These are phyloP conservation scores for Frankliniella fusca DNA, from an alignment of 2,888 invertebrate species.

Conservation along the genomic window DNA sequence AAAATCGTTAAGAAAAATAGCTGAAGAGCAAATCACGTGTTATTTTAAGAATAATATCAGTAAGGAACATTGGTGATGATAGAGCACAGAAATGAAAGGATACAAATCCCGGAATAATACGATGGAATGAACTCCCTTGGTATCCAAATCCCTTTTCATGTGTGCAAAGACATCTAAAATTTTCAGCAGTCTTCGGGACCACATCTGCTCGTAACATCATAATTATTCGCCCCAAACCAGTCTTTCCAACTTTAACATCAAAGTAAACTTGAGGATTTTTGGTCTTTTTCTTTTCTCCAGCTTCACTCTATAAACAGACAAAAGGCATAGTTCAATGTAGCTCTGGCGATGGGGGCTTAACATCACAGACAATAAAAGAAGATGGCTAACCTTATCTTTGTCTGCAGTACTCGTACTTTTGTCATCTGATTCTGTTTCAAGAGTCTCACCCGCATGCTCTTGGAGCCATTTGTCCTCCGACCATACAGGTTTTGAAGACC, in stretches of 20 bases:
- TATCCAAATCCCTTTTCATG: constrained; percentile 96
- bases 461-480: constrained; percentile 98
- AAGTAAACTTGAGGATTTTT: constrained; percentile 92
- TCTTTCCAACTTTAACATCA: constrained; percentile 87
- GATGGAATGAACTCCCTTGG: constrained; percentile 83
- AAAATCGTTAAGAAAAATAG: constrained; percentile 42
- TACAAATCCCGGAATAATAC: constrained; percentile 98
- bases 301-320: constrained; percentile 35
- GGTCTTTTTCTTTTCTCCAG: constrained; percentile 48
- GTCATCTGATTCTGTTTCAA: constrained; percentile 53
- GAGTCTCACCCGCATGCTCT: constrained; percentile 90
- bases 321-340: neutral
- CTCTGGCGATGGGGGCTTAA: too few species aligned
- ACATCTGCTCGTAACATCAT: constrained; percentile 90
- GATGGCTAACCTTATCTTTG: constrained; percentile 35
- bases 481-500: constrained; percentile 93
- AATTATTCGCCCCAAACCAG: constrained; percentile 81
- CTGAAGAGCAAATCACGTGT: neutral
- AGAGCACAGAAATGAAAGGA: constrained; percentile 52
- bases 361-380: constrained; percentile 22
- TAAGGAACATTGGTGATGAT: neutral
- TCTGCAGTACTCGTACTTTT: constrained; percentile 39
- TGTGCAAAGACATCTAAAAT: constrained; percentile 88
- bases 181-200: constrained; percentile 91
- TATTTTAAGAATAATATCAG: neutral